Base-by-base conservation (phyloP, 1,140 invertebrate species). In the Bombus haemorrhoidalis region DNA sequence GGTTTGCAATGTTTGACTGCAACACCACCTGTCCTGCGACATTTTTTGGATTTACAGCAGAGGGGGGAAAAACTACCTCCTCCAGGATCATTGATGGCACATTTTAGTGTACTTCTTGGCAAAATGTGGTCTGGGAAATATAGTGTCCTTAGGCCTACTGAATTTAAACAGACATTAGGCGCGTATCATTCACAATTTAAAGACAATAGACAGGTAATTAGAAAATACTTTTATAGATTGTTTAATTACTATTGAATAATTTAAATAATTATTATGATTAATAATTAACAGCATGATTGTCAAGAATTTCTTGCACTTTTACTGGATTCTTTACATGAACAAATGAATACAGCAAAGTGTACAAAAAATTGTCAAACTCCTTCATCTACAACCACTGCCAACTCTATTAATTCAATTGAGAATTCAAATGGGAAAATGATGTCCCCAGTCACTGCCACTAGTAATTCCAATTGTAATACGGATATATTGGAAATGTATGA, bases 241-340 rank as follows among this genome's bases (percentile, higher is more conserved):
- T 18, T 41, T 73, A 37, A 41, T 64, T 25, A 25, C 22, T 37
- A 4, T 0, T 77, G 41, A 59, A 12, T 64, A 9, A 78, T 39
- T 34, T 68, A 1, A 37, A 28, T 79, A 68, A 91, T 69, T 64
- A 34, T 76, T 75, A 41, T 80, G 5, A 82, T 69, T 64, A 43
- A 66, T 86, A 53, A 75, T 86, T 93, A 91, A 57, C 91, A 97
- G 96, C 97, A 97, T 91, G 97, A 97, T 92, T 97, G 97, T 94
- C 97, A 97, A 94, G 97, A 97, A 91, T 97, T 97, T 93, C 94
- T 97, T 47, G 97, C 97, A 13, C 94, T 97, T 18, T 92, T 97
- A 25, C 92, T 97, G 86, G 97, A 97, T 89, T 96, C 96, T 25
- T 93, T 97, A 22, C 97, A 97, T 88, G 97, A 97, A 91, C 96